Evolutionary conservation across 1,140 invertebrate genomes (phyloP).

Genomic region (Elysia chlorotica): DNA sequence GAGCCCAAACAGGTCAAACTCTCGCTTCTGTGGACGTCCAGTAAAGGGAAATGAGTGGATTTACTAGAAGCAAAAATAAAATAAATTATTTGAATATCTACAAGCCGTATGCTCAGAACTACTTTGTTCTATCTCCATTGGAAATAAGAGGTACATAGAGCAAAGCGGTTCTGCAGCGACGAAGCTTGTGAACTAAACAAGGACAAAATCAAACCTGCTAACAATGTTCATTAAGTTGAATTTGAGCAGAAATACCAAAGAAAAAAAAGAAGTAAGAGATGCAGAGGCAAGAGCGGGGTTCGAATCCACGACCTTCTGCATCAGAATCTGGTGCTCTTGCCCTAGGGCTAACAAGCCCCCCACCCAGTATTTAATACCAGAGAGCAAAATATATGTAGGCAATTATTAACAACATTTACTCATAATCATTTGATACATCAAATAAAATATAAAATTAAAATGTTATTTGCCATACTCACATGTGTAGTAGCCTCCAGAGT

Average conservation of each 20-base stretch:
- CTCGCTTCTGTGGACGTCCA: not conserved
- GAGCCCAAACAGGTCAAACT: conserved; percentile 11
- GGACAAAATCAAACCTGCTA: not conserved
- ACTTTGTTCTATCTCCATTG: not conserved
- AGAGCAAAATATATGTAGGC: too few species aligned
- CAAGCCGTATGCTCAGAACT: not conserved
- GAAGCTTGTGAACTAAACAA: too few species aligned
- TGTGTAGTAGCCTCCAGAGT: conserved; percentile 14
- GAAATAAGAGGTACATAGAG: too few species aligned
- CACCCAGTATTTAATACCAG: too few species aligned
- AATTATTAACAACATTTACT: not conserved
- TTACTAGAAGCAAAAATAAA: too few species aligned
- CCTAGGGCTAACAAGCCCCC: too few species aligned
- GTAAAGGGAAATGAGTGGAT: too few species aligned
- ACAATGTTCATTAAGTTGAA: not conserved
- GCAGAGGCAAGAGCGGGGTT: not conserved
- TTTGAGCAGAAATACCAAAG: too few species aligned
- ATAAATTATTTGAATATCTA: not conserved
- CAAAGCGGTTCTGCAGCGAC: too few species aligned
- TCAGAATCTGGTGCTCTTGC: too few species aligned
- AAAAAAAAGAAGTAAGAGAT: too few species aligned
- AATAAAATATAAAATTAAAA: not conserved
- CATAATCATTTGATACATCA: not conserved
- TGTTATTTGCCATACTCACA: not conserved
- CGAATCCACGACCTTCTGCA: not conserved